These are phyloP conservation scores for Dunckerocampus dactyliophorus DNA, from an alignment of 2,113 vertebrate genomes.

Conservation along the genomic window DNA sequence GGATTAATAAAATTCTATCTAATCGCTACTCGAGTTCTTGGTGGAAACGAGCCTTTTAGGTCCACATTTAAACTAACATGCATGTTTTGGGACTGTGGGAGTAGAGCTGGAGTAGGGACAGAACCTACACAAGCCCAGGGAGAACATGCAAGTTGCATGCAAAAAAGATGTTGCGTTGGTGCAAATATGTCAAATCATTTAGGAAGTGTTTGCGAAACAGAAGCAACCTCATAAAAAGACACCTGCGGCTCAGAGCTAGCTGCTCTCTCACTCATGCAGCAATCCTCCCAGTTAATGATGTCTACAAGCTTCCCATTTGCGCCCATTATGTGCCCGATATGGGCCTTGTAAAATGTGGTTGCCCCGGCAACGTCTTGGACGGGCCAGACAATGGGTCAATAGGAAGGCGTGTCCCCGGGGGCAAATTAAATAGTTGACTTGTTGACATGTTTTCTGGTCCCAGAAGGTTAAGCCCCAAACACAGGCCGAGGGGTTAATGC, in stretches of 20 bases:
- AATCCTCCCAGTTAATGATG: conserved; percentile 75
- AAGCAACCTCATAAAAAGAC: conserved; percentile 14
- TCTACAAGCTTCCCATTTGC: conserved; percentile 76
- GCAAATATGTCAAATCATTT: no score
- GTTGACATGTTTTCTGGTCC: conserved; percentile 79
- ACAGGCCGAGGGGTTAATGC: conserved; percentile 70
- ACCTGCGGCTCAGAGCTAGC: conserved; percentile 40
- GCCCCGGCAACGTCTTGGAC: conserved; percentile 66
- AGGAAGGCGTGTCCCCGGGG: conserved; percentile 73
- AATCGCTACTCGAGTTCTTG: no score
- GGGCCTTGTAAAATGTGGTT: conserved; percentile 75
- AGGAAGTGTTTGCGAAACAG: conserved; percentile 15
- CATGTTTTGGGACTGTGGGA: no score
- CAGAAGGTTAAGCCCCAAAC: conserved; percentile 72
- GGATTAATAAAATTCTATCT: no score
- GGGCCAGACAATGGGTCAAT: conserved; percentile 75
- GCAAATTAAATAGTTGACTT: conserved; percentile 83
- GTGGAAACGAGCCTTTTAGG: no score
- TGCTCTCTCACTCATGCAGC: conserved; percentile 46
- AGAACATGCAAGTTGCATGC: background rate
- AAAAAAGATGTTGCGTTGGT: background rate
- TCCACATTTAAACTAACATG: no score
- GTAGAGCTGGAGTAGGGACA: no score
- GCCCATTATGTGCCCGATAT: conserved; percentile 76
- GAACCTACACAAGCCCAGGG: no score